Conservation (phyloP, 2,888 invertebrate species). For the Neoitamus cyanurus region DNA sequence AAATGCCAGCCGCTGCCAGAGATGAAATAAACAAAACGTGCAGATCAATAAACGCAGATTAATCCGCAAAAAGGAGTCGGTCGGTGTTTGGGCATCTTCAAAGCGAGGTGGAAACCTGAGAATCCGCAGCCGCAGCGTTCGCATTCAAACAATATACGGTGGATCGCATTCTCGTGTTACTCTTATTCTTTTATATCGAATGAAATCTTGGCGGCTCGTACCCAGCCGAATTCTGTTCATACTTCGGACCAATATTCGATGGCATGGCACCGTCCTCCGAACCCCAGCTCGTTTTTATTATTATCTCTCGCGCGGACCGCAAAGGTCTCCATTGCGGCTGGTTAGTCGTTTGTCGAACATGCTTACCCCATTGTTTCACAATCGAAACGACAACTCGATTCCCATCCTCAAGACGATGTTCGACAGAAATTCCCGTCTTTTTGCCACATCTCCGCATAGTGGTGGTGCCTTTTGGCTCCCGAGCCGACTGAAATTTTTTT, state of each 20-base stretch:
- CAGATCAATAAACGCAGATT: conserved; percentile 31
- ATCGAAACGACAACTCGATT: conserved; percentile 35
- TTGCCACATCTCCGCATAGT: not conserved
- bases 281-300: not conserved
- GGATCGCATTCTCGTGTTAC: conserved; percentile 5
- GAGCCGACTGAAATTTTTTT: conserved; percentile 23
- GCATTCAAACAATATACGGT: conserved; percentile 13
- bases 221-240: conserved; percentile 25
- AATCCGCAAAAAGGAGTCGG: conserved; percentile 32
- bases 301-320: not conserved
- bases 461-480: not conserved
- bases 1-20: not conserved
- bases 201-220: not conserved
- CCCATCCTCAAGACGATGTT: conserved; percentile 31
- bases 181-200: conserved; percentile 6
- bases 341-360: conserved; percentile 42
- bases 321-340: conserved; percentile 24
- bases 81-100: not conserved
- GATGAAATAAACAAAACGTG: not conserved
- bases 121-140: not conserved
- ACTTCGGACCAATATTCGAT: not conserved
- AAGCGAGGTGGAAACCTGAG: not conserved
- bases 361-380: conserved; percentile 43
- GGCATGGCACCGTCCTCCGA: not conserved
- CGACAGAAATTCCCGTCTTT: conserved; percentile 41